Percentiles rank a stretch among this genome's conserved stretches.
Evolutionary conservation across 2,888 invertebrate species (phyloP).

Genomic region (Parapristionchus giblindavisi): DNA sequence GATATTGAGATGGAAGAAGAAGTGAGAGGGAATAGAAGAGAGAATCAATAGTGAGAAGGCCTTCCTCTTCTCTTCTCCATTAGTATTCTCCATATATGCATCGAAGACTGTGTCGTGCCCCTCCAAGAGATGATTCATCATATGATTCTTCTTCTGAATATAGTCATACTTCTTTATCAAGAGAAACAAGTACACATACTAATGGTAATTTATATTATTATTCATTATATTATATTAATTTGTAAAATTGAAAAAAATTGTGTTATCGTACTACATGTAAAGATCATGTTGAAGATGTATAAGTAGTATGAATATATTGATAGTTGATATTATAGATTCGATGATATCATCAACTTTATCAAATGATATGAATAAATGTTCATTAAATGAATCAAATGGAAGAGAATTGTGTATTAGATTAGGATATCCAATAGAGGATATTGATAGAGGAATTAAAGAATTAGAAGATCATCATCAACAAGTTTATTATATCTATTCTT

Average conservation of each 20-base stretch:
- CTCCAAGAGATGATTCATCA: slow-evolving; percentile 3
- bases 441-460: neutral
- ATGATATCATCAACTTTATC: too few species aligned
- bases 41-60: neutral
- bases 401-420: too few species aligned
- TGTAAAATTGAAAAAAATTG: too few species aligned
- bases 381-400: too few species aligned
- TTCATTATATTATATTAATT: too few species aligned
- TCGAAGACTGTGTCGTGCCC: slow-evolving; percentile 13
- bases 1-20: neutral
- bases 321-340: too few species aligned
- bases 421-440: neutral
- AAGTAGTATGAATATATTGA: too few species aligned
- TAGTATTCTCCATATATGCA: slow-evolving; percentile 25
- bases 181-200: slow-evolving; percentile 22
- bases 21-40: neutral
- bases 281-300: too few species aligned
- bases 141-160: slow-evolving; percentile 25
- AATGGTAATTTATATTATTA: too few species aligned
- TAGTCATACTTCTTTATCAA: neutral
- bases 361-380: too few species aligned
- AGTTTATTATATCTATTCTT: neutral
- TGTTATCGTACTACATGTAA: too few species aligned
- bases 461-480: neutral
- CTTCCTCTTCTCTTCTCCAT: neutral